These are phyloP conservation scores for Cichladusa arquata DNA, from an alignment of 2,113 vertebrate genomes.

Conservation along the genomic window DNA sequence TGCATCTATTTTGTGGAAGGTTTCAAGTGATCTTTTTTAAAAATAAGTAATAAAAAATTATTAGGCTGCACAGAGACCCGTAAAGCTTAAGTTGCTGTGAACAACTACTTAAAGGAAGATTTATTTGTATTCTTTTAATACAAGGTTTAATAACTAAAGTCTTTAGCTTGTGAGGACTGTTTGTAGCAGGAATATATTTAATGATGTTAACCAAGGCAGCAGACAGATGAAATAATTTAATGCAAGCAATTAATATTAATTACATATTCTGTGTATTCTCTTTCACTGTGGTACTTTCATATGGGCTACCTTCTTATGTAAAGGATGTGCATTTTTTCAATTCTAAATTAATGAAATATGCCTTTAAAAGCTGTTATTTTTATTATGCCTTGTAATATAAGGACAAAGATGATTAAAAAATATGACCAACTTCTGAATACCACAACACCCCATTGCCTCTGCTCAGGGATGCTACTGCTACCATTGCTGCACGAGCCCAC, in stretches of 20 bases:
- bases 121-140: neutral
- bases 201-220: neutral
- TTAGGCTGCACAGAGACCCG: neutral
- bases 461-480: too few relatives aligned
- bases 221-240: neutral
- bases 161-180: neutral
- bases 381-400: neutral
- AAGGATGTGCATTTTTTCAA: neutral
- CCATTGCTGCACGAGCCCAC: accelerated
- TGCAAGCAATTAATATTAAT: neutral
- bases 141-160: neutral
- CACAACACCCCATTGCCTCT: too few relatives aligned
- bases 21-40: neutral
- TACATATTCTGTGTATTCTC: neutral
- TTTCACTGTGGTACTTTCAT: neutral
- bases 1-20: neutral
- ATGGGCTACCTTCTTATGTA: neutral
- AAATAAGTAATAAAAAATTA: neutral
- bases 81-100: neutral
- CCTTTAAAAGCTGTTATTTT: neutral
- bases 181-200: neutral
- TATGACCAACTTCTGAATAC: accelerated
- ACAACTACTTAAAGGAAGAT: neutral
- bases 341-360: neutral
- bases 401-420: neutral